Conservation (phyloP, 2,797 vertebrate genomes). For the Trichosurus vulpecula region DNA sequence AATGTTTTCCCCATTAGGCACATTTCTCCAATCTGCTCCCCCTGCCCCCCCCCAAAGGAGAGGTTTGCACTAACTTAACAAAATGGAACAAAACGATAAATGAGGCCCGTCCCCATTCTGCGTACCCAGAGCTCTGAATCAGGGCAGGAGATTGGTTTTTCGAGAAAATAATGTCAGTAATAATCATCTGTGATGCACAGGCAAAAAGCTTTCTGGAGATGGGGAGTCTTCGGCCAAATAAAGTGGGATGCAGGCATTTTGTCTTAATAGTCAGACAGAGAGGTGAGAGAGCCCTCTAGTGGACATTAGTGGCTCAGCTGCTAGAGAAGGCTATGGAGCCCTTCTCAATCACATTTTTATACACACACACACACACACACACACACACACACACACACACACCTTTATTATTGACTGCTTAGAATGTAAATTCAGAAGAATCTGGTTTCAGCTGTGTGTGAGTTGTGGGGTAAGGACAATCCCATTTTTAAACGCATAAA, state of each 20-base stretch:
- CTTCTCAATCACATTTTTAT: too few relatives aligned
- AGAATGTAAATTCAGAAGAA: too few relatives aligned
- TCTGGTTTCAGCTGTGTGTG: too few relatives aligned
- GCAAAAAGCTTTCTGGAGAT: neutral
- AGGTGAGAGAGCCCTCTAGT: conserved; percentile 78
- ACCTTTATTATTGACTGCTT: too few relatives aligned
- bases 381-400: too few relatives aligned
- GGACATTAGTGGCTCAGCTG: conserved; percentile 58
- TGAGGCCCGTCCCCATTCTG: neutral
- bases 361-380: too few relatives aligned
- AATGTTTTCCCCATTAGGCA: conserved; percentile 42
- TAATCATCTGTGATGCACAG: neutral
- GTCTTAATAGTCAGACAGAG: neutral
- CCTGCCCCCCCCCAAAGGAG: conserved; percentile 9
- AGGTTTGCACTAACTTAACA: conserved; percentile 49
- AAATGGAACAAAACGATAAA: conserved; percentile 35
- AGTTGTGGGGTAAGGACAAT: too few relatives aligned
- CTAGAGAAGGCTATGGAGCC: neutral
- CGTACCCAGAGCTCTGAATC: neutral
- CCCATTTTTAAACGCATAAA: neutral
- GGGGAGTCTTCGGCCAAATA: too few relatives aligned
- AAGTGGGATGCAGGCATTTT: neutral
- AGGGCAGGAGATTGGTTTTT: too few relatives aligned
- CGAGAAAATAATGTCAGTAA: neutral
- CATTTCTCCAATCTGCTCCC: conserved; percentile 55